Conservation (phyloP, 2,888 invertebrate genomes). For the Yponomeuta evonymella region DNA sequence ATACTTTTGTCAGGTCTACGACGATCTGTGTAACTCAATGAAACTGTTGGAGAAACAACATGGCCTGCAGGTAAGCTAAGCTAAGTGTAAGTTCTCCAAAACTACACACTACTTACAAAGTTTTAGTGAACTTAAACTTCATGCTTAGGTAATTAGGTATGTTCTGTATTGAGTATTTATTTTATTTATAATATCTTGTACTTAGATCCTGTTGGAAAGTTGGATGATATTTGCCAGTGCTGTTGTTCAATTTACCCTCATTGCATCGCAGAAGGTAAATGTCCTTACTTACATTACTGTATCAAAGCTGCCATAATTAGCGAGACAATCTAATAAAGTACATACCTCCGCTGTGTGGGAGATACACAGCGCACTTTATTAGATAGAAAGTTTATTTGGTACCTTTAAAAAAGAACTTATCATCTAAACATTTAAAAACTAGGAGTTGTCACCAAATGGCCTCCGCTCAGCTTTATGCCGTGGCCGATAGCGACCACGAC, state of each 20-base stretch:
- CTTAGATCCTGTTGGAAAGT: conserved; percentile 38
- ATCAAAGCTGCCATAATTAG: background rate
- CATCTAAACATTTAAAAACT: too few relatives aligned
- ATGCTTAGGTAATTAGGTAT: too few relatives aligned
- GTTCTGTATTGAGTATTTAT: background rate
- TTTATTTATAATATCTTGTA: conserved; percentile 18
- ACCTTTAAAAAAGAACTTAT: too few relatives aligned
- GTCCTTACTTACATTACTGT: background rate
- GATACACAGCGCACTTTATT: too few relatives aligned
- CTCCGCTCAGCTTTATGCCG: too few relatives aligned
- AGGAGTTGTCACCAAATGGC: too few relatives aligned
- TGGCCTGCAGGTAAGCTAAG: conserved; percentile 35
- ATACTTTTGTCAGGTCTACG: conserved; percentile 42
- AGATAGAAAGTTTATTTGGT: too few relatives aligned
- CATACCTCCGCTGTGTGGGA: too few relatives aligned
- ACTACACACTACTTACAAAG: background rate
- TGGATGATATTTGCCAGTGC: conserved; percentile 53
- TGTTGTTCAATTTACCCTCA: conserved; percentile 41
- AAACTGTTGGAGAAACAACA: conserved; percentile 43
- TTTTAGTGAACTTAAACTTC: background rate
- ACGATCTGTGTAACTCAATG: conserved; percentile 39
- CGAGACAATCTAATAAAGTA: too few relatives aligned
- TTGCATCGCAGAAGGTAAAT: conserved; percentile 36
- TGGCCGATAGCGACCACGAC: too few relatives aligned
- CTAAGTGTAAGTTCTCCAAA: background rate